A percentile compares a stretch with the other conserved stretches of the same genome.
phyloP scores from a whole-genome alignment of 2,888 invertebrate species.

The Eilema griseolum region DNA sequence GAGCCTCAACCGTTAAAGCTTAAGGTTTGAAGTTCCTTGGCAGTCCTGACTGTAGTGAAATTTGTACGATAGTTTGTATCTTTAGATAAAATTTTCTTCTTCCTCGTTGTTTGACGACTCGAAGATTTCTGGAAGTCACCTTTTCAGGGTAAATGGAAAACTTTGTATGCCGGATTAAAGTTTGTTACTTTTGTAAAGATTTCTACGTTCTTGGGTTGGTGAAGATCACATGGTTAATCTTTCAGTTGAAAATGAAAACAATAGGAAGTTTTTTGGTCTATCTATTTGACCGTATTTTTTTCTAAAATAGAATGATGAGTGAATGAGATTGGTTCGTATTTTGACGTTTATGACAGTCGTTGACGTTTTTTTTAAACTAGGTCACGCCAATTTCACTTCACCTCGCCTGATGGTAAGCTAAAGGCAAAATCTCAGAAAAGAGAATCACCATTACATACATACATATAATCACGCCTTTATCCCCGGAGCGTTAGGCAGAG shows the following conservation, averaged over 20 bases:
- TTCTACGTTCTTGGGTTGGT: background rate
- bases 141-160: constrained; percentile 52
- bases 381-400: no score
- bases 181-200: constrained; percentile 33
- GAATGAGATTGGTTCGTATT: no score
- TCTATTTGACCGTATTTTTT: no score
- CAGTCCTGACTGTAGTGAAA: constrained; percentile 17
- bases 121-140: constrained; percentile 50
- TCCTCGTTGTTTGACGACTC: constrained; percentile 42
- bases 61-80: constrained; percentile 39
- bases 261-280: background rate
- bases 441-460: no score
- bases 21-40: constrained; percentile 21
- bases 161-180: constrained; percentile 38
- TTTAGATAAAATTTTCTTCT: constrained; percentile 51
- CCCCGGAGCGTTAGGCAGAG: no score
- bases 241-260: background rate
- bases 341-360: no score
- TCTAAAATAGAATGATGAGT: no score
- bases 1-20: rapidly evolving
- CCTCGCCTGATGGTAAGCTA: no score
- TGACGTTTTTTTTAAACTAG: no score
- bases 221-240: constrained; percentile 9
- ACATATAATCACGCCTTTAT: no score
- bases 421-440: no score